Conservation (phyloP, 2,888 invertebrate species). For the Cartodere bifasciata region DNA sequence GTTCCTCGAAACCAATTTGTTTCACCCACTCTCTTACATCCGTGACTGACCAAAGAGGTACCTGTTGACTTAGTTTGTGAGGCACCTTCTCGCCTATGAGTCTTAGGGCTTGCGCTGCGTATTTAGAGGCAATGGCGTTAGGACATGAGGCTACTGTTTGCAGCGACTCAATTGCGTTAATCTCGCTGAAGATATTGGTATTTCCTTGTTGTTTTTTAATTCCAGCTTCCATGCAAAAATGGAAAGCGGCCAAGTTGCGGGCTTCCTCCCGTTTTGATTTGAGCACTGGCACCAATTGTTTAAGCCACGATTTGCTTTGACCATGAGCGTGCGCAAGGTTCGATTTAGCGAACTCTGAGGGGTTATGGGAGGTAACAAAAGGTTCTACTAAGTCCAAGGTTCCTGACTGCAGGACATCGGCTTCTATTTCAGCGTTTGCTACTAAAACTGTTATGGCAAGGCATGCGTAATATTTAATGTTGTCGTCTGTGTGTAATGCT, state of each 20-base stretch:
- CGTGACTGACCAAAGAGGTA: slow-evolving; percentile 92
- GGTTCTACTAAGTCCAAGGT: slow-evolving; percentile 94
- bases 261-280: slow-evolving; percentile 94
- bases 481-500: slow-evolving; percentile 93
- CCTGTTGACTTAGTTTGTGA: slow-evolving; percentile 94
- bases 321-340: slow-evolving; percentile 90
- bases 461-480: slow-evolving; percentile 97
- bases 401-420: slow-evolving; percentile 91
- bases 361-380: slow-evolving; percentile 88
- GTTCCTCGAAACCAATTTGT: slow-evolving; percentile 88
- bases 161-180: slow-evolving; percentile 88
- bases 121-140: slow-evolving; percentile 94
- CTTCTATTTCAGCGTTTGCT: slow-evolving; percentile 96
- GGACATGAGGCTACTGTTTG: slow-evolving; percentile 96
- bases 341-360: slow-evolving; percentile 86
- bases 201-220: slow-evolving; percentile 91
- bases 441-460: slow-evolving; percentile 93
- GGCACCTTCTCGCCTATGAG: slow-evolving; percentile 95
- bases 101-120: slow-evolving; percentile 83
- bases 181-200: slow-evolving; percentile 82
- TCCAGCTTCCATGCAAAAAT: slow-evolving; percentile 98
- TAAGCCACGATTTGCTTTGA: slow-evolving; percentile 90
- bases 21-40: slow-evolving; percentile 98
- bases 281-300: slow-evolving; percentile 83
- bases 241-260: slow-evolving; percentile 91